Evolutionary conservation across 2,888 invertebrate species (phyloP), one percentile per base, ranked within the genome.

Genomic region (Drosophila barbarae): DNA sequence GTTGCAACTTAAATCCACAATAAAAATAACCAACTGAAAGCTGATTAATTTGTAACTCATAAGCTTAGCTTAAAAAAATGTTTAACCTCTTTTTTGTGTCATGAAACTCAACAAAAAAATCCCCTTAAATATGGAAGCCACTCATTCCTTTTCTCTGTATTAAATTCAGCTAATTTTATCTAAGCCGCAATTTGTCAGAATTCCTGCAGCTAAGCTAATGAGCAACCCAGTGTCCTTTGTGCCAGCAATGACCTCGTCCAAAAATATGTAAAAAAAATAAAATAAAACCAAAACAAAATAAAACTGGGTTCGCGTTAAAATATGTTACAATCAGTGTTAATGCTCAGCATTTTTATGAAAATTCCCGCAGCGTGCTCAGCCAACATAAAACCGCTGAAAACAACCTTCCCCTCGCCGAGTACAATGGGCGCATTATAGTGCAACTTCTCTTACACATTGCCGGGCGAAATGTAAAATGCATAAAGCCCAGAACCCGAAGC

Each of bases 301-400:
- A 71, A 76, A 77, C 65, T 69, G 69, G 66, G 49, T 71, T 55
- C 58, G 67, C 69, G 54, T 58, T 72, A 74, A 74, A 77, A 75
- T 74, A 80, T 81, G 71, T 74, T 72, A 67, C 86, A 86, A 86
- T 84, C 81, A 77, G 73, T 67, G 75, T 83, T 78, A 86, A 86
- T 83, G 71, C 61, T 69, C 60, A 78, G 73, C 72, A 77, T 76
- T 83, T 84, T 80, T 72, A 86, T 85, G 74, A 72, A 80, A 73
- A 80, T 72, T 72, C 63, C 61, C 80, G 55, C 66, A 61, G 75
- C 35, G 55, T 56, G 52, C 53, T 41, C 53, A 38, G 55, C 46
- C 38, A 69, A 54, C 55, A 75, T 66, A 69, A 61, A 63, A 55
- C 56, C 50, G 49, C 57, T 39, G 46, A 26, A 53, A 50, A 32